phyloP scores from a whole-genome alignment of 2,888 invertebrate species.

The Eumacrocentrus americanus region DNA sequence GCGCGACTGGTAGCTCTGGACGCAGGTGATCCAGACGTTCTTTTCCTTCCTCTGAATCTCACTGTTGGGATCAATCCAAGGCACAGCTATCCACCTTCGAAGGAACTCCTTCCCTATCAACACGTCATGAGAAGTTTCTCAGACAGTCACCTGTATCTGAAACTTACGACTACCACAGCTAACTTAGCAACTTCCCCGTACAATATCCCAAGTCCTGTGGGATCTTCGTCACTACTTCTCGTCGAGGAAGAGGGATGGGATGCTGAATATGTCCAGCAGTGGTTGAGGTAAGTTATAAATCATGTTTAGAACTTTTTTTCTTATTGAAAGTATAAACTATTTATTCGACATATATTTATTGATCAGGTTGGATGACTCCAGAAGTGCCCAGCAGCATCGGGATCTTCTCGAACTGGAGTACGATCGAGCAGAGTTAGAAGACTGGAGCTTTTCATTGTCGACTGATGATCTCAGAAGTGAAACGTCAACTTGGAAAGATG shows the following conservation, averaged over 20 bases:
- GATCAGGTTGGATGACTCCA: constrained; percentile 70
- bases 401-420: constrained; percentile 75
- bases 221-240: constrained; percentile 52
- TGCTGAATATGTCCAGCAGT: constrained; percentile 77
- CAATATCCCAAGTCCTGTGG: constrained; percentile 49
- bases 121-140: constrained; percentile 78
- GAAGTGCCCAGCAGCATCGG: constrained; percentile 73
- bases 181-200: constrained; percentile 50
- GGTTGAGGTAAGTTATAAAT: constrained; percentile 63
- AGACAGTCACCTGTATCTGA: constrained; percentile 76
- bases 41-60: constrained; percentile 73
- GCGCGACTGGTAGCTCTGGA: constrained; percentile 66
- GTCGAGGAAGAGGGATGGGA: constrained; percentile 65
- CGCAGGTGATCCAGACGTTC: constrained; percentile 69
- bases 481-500: constrained; percentile 44
- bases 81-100: constrained; percentile 76
- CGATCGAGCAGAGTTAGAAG: constrained; percentile 77
- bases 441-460: constrained; percentile 78
- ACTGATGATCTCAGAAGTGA: constrained; percentile 70
- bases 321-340: too few relatives aligned
- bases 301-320: too few relatives aligned
- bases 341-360: constrained; percentile 2
- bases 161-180: constrained; percentile 67
- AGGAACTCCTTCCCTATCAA: constrained; percentile 73
- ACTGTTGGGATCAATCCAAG: constrained; percentile 68